Conservation (phyloP, 2,113 vertebrate species). For the Puma concolor region DNA sequence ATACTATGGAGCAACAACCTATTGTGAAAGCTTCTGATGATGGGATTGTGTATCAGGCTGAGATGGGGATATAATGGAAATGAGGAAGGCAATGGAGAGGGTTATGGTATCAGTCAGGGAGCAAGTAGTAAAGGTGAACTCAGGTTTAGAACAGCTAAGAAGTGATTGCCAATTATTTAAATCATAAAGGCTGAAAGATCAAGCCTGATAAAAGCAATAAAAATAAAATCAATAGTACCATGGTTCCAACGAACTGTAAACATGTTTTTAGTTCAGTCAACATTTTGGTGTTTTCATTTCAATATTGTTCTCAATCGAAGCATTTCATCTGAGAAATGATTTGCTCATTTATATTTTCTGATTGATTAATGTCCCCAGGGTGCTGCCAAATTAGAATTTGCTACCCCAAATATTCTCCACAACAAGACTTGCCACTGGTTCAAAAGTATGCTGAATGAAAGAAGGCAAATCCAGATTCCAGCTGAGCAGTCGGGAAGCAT, state of each 20-base stretch:
- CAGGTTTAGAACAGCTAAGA: background rate
- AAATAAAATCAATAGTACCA: background rate
- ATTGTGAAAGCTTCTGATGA: background rate
- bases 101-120: background rate
- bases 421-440: constrained; percentile 67
- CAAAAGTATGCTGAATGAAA: constrained; percentile 51
- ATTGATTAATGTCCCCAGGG: constrained; percentile 75
- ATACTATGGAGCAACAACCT: background rate
- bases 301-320: constrained; percentile 15
- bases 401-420: constrained; percentile 47
- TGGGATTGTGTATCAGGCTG: background rate
- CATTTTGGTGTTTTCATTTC: constrained; percentile 21
- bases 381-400: constrained; percentile 75
- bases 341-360: constrained; percentile 65
- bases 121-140: background rate
- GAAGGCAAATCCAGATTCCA: constrained; percentile 60
- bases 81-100: background rate
- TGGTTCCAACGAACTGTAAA: background rate
- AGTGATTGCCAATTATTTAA: background rate
- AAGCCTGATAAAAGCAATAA: background rate
- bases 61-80: background rate
- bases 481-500: constrained; percentile 62
- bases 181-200: background rate
- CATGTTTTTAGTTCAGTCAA: background rate
- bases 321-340: constrained; percentile 63